Evolutionary conservation across 2,113 vertebrate genomes (phyloP).

Genomic region (Pao palembangensis): DNA sequence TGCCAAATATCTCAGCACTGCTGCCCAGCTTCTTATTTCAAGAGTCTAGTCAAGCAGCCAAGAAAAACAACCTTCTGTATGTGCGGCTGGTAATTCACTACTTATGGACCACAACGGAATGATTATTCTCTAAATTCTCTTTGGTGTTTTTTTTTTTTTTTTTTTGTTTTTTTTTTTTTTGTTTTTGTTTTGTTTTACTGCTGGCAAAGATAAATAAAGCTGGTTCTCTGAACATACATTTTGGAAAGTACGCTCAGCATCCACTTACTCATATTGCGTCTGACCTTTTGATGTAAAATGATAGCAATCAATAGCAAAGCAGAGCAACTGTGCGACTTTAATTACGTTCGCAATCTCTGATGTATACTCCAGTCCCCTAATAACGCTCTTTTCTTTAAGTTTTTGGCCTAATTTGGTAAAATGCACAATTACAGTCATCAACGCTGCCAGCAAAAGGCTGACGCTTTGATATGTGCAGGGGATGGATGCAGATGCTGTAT

Average conservation of each 20-base stretch:
- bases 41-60: constrained; percentile 54
- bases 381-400: too few species aligned
- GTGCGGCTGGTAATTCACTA: constrained; percentile 47
- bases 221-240: background rate
- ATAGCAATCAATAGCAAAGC: constrained; percentile 41
- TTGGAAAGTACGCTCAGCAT: background rate
- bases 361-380: too few species aligned
- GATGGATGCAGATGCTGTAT: constrained; percentile 49
- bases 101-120: constrained; percentile 30
- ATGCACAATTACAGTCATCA: too few species aligned
- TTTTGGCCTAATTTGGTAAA: too few species aligned
- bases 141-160: constrained; percentile 9
- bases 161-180: constrained; percentile 4
- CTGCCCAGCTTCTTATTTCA: constrained; percentile 59
- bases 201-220: background rate
- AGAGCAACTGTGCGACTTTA: constrained; percentile 10
- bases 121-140: constrained; percentile 41
- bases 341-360: too few species aligned
- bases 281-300: constrained; percentile 35
- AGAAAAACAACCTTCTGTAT: constrained; percentile 29
- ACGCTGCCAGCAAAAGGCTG: too few species aligned
- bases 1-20: constrained; percentile 70
- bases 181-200: background rate
- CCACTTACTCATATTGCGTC: background rate
- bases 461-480: constrained; percentile 15